Percentiles rank a stretch among this genome's conserved stretches.
Evolutionary conservation across 2,113 vertebrate genomes (phyloP).

Genomic region (Cryptomyrus ogoouensis): DNA sequence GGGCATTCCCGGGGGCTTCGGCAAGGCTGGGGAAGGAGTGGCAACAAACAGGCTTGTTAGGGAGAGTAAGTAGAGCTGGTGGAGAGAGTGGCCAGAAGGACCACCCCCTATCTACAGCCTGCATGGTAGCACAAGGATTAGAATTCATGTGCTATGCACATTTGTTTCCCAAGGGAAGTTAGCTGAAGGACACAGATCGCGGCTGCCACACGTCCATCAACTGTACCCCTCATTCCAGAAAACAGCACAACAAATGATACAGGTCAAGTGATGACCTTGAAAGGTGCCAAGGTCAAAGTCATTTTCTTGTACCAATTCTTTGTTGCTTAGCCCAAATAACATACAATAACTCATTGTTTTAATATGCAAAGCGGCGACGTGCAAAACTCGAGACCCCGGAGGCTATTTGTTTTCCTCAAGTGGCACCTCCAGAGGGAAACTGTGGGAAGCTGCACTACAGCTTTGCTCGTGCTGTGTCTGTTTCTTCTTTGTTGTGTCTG

Average conservation of each 20-base stretch:
- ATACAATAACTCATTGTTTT: conserved; percentile 61
- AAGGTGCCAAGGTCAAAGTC: neutral
- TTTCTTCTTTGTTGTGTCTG: conserved; percentile 57
- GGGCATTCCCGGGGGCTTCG: conserved; percentile 85
- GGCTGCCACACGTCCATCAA: neutral
- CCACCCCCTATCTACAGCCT: neutral
- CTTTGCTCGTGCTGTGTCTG: conserved; percentile 59
- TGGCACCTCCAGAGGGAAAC: conserved; percentile 49
- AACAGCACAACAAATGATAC: neutral
- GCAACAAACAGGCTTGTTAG: conserved; percentile 25
- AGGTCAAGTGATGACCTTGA: neutral
- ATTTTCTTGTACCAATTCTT: neutral
- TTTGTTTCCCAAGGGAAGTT: neutral
- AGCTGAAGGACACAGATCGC: neutral
- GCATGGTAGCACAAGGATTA: neutral
- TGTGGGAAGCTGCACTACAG: conserved; percentile 36
- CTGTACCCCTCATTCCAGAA: neutral
- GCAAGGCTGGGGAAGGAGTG: conserved; percentile 70
- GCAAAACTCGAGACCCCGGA: conserved; percentile 42
- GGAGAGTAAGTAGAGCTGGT: neutral
- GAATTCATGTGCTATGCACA: neutral
- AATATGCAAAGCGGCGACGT: conserved; percentile 50
- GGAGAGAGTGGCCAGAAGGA: neutral
- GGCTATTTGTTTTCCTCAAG: conserved; percentile 57
- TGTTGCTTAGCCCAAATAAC: conserved; percentile 43